Conservation (phyloP, 2,888 invertebrate species). For the Epistrophe eligans region DNA sequence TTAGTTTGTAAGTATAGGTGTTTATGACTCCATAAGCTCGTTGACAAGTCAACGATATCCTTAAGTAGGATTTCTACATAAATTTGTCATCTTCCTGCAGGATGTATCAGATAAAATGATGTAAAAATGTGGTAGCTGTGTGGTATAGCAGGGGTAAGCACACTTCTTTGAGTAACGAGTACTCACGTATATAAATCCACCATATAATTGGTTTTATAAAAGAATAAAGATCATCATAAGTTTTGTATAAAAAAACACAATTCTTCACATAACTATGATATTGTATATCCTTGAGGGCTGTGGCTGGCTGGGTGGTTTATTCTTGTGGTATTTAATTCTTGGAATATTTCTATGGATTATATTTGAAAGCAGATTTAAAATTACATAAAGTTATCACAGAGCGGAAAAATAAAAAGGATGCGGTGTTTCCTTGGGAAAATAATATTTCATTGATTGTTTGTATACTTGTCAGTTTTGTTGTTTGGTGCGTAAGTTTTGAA, state of each 20-base stretch:
- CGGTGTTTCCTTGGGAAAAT: slow-evolving; percentile 25
- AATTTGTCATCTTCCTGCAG: slow-evolving; percentile 14
- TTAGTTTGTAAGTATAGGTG: slow-evolving; percentile 55
- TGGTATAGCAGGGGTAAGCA: neutral
- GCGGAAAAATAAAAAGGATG: neutral
- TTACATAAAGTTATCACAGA: slow-evolving; percentile 39
- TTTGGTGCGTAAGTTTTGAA: neutral
- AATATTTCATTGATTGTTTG: slow-evolving; percentile 20
- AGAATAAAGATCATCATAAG: slow-evolving; percentile 26
- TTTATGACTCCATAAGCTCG: slow-evolving; percentile 65
- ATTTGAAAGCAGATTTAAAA: slow-evolving; percentile 26
- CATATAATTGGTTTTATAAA: slow-evolving; percentile 50
- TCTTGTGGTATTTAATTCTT: slow-evolving; percentile 54
- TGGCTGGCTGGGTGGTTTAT: slow-evolving; percentile 15
- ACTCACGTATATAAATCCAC: slow-evolving; percentile 15
- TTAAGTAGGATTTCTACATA: slow-evolving; percentile 44
- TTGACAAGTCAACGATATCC: slow-evolving; percentile 68
- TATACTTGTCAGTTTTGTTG: neutral
- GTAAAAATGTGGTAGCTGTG: neutral
- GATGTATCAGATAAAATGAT: slow-evolving; percentile 13
- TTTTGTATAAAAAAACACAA: slow-evolving; percentile 23
- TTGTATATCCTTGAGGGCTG: slow-evolving; percentile 40
- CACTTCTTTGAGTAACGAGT: neutral
- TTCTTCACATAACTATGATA: slow-evolving; percentile 16
- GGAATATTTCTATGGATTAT: slow-evolving; percentile 42